Conservation (phyloP, 2,888 invertebrate genomes). For the Rutpela maculata region DNA sequence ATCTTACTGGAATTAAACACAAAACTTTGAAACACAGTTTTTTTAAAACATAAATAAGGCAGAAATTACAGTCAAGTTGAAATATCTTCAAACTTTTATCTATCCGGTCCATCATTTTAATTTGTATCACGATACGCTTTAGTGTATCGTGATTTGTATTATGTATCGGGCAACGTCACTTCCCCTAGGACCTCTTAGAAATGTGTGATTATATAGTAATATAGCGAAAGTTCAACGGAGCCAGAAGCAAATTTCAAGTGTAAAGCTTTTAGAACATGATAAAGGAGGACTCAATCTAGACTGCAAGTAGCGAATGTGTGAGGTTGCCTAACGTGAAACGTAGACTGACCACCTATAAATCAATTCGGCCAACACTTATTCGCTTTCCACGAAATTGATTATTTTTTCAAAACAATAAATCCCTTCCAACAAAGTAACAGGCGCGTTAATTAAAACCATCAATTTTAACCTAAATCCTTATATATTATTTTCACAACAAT, state of each 20-base stretch:
- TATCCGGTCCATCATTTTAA: constrained; percentile 1
- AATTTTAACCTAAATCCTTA: constrained; percentile 7
- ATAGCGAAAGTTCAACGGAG: constrained; percentile 34
- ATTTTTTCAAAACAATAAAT: constrained; percentile 40
- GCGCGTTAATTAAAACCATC: constrained; percentile 33
- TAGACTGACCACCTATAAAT: constrained; percentile 36
- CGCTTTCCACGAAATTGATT: constrained; percentile 35
- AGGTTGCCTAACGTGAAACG: constrained; percentile 26
- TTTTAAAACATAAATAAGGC: too few relatives aligned
- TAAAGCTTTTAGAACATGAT: constrained; percentile 31
- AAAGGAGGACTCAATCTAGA: constrained; percentile 34
- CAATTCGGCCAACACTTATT: constrained; percentile 29
- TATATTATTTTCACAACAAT: constrained; percentile 24
- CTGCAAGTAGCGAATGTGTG: constrained; percentile 25
- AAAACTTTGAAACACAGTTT: too few relatives aligned
- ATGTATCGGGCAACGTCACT: neutral
- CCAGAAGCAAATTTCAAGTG: constrained; percentile 40
- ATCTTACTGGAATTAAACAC: too few relatives aligned
- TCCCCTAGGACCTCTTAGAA: constrained; percentile 8
- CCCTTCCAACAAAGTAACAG: constrained; percentile 35
- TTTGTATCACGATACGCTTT: too few relatives aligned
- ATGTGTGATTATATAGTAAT: constrained; percentile 25
- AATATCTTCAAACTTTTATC: constrained; percentile 26
- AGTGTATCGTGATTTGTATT: too few relatives aligned
- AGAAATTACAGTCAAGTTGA: constrained; percentile 22